A percentile compares a stretch with the other conserved stretches of the same genome.
These are phyloP conservation scores for Drosophila testacea DNA, from an alignment of 2,888 invertebrate genomes.

Conservation along the genomic window DNA sequence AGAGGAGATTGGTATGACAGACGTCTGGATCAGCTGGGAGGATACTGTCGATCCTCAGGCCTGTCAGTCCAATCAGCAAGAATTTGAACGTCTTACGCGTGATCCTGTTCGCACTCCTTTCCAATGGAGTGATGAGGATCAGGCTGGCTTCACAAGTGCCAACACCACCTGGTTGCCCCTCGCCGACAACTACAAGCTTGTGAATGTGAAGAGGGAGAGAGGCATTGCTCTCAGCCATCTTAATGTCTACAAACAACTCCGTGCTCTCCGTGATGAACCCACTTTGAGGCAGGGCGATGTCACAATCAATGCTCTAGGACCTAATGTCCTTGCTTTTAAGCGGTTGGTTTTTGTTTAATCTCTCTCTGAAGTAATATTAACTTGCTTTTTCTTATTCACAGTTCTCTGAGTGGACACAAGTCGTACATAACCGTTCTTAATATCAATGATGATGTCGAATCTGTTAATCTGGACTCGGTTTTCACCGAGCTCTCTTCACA, in stretches of 20 bases:
- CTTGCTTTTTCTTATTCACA: conserved; percentile 11
- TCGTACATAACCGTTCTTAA: conserved; percentile 86
- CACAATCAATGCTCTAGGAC: conserved; percentile 82
- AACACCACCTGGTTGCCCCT: conserved; percentile 83
- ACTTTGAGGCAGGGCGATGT: conserved; percentile 86
- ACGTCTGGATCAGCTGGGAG: conserved; percentile 85
- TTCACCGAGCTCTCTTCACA: conserved; percentile 61
- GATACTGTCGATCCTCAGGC: conserved; percentile 87
- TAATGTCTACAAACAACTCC: conserved; percentile 87
- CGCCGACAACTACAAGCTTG: conserved; percentile 86
- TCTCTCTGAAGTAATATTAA: background rate
- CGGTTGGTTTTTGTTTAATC: conserved; percentile 63
- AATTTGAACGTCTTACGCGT: conserved; percentile 87
- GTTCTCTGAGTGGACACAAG: conserved; percentile 68
- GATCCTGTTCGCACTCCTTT: conserved; percentile 88
- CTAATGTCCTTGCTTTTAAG: conserved; percentile 85
- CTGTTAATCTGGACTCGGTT: conserved; percentile 82
- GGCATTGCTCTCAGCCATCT: conserved; percentile 86
- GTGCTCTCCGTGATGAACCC: conserved; percentile 85
- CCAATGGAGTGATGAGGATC: conserved; percentile 87
- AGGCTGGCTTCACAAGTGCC: conserved; percentile 79
- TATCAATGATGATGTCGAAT: conserved; percentile 82
- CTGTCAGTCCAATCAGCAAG: conserved; percentile 87
- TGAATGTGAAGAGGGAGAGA: conserved; percentile 87
- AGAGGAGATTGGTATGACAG: conserved; percentile 90